Conservation (phyloP, 2,888 invertebrate species). For the Heliconius ismenius region DNA sequence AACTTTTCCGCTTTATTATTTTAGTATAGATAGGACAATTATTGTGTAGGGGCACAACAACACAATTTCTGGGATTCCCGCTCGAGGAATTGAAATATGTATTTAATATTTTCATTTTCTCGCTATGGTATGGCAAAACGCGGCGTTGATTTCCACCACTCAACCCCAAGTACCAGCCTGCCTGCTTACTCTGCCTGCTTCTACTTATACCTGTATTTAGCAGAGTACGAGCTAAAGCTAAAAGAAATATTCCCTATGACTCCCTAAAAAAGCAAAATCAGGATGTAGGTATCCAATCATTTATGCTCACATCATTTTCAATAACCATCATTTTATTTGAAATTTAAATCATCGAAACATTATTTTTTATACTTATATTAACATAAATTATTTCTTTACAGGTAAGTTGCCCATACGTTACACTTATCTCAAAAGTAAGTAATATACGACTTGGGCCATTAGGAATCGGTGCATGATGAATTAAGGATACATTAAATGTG, state of each 20-base stretch:
- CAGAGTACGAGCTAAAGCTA: too few species aligned
- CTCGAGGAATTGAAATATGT: background rate
- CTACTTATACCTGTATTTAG: too few species aligned
- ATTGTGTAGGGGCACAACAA: too few species aligned
- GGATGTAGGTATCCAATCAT: too few species aligned
- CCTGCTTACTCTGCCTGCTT: too few species aligned
- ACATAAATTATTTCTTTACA: constrained; percentile 46
- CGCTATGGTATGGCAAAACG: background rate
- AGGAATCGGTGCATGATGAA: constrained; percentile 43
- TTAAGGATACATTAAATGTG: constrained; percentile 41
- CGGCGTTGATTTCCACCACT: background rate
- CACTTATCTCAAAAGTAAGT: constrained; percentile 42
- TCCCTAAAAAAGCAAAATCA: too few species aligned
- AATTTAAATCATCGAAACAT: background rate
- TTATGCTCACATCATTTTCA: too few species aligned
- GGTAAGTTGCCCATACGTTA: constrained; percentile 48
- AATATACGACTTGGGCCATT: constrained; percentile 36
- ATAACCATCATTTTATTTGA: too few species aligned
- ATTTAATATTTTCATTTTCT: background rate
- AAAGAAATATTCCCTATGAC: too few species aligned
- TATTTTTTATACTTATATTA: constrained; percentile 24
- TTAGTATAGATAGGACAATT: background rate
- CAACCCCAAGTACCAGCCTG: background rate
- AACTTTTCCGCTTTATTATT: too few species aligned
- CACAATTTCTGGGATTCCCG: background rate